Percentiles rank a stretch among this genome's conserved stretches.
Conservation (phyloP, 2,113 vertebrate species). For the Psophia crepitans region DNA sequence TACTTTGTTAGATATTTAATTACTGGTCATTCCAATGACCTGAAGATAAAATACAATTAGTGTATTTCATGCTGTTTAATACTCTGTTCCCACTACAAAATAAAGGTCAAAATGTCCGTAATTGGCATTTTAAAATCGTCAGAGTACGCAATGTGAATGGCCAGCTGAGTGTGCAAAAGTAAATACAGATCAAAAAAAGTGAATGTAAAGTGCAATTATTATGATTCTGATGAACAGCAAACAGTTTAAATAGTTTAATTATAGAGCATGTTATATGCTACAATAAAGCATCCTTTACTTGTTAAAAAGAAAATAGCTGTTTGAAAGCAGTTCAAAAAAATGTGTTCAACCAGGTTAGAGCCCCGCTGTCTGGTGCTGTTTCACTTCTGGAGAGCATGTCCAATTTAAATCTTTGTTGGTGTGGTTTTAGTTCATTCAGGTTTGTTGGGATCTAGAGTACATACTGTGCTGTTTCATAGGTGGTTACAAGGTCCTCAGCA, state of each 20-base stretch:
- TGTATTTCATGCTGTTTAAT: conserved; percentile 57
- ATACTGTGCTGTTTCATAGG: neutral
- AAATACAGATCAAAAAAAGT: conserved; percentile 70
- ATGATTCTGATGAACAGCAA: neutral
- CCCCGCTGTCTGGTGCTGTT: neutral
- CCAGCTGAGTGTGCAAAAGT: conserved; percentile 74
- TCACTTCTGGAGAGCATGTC: neutral
- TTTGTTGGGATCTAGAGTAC: neutral
- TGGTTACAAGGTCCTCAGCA: neutral
- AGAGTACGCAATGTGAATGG: conserved; percentile 57
- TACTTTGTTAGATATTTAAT: neutral
- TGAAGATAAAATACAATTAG: neutral
- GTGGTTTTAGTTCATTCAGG: neutral
- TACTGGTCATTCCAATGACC: neutral
- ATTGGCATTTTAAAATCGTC: conserved; percentile 70
- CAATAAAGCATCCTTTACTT: neutral
- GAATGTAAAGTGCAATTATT: conserved; percentile 42
- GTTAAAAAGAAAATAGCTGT: neutral
- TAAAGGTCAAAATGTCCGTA: conserved; percentile 68
- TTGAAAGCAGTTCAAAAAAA: neutral
- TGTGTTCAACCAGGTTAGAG: neutral
- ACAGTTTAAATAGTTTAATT: neutral
- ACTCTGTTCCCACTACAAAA: conserved; percentile 51
- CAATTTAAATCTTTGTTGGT: neutral
- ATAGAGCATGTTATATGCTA: neutral